Conservation (phyloP, 1,140 invertebrate species). For the Sycophila sp. region DNA sequence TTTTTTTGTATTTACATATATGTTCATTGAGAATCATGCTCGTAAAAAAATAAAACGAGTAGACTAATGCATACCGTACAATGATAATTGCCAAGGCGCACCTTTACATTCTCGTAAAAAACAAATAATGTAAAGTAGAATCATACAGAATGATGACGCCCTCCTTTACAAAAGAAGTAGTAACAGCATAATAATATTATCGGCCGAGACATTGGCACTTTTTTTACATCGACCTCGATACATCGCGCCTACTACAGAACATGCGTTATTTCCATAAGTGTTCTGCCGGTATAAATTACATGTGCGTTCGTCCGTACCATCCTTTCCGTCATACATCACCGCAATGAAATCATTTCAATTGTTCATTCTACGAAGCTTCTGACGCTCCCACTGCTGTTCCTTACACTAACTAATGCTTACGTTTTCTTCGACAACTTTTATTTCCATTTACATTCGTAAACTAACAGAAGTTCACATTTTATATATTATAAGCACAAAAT, state of each 20-base stretch:
- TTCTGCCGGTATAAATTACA: conserved; percentile 30
- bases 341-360: conserved; percentile 35
- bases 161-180: not conserved
- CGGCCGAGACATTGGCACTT: conserved; percentile 23
- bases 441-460: too few relatives aligned
- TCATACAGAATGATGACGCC: not conserved
- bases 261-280: conserved; percentile 39
- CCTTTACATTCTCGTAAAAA: not conserved
- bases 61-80: conserved; percentile 1
- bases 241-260: conserved; percentile 9
- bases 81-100: not conserved
- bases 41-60: too few relatives aligned
- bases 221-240: conserved; percentile 32
- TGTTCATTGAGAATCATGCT: too few relatives aligned
- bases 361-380: conserved; percentile 8
- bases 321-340: conserved; percentile 22
- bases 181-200: conserved; percentile 31
- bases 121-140: conserved; percentile 19
- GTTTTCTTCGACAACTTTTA: too few relatives aligned
- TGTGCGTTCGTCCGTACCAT: not conserved
- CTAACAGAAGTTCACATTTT: too few relatives aligned
- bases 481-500: too few relatives aligned
- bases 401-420: too few relatives aligned
- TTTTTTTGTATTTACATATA: too few relatives aligned
- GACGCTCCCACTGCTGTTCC: too few relatives aligned